Evolutionary conservation across 2,797 vertebrate species (phyloP), one percentile per base, ranked within the genome.

Genomic region (Acridotheres tristis): DNA sequence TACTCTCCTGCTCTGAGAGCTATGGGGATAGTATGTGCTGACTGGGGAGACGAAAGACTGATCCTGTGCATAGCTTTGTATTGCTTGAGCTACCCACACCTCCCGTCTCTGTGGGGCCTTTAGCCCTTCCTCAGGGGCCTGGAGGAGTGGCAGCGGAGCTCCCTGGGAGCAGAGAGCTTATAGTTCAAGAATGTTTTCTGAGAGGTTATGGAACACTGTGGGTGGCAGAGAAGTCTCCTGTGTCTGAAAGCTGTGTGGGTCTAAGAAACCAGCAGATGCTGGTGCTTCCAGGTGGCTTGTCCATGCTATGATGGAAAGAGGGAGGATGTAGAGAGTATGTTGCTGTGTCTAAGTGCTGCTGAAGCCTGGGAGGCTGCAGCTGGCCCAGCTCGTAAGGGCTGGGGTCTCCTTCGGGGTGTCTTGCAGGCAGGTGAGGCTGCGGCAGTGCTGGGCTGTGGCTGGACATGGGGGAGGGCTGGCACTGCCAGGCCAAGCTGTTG

Each of bases 401-500:
- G 54, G 57, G 13, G 43, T 84, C 26, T 65, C 54, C 30, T 6
- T 5, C 1, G 5, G 47, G 18, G 42, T 68, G 40, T 50, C 47
- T 43, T 8, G 47, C 26, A 36, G 86, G 22, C 77, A 32, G 89
- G 42, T 38, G 76, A 80, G 65, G 51, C 57, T 74, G 79, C 10
- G 3, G 90, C 81, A 91, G 73, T 4, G 16, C 66, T 77, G 42
- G 58, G 36, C 42, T 90, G n/a, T 72, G 73, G 73, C 42, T 29
- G 34, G 67, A 32, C 66, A 40, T 9, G 23, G 53, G 61, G 54
- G 53, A 62, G 61, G 58, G 40, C 42, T 27, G 50, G 65, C 5
- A 5, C 68, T 92, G 76, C 93, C 93, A 88, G 74, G 85, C 68
- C 27, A 54, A 79, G 74, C 89, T 85, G 77, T 42, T 91, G 89